These are phyloP conservation scores for Pristionchus arcanus DNA, from an alignment of 2,888 invertebrate species.

Conservation along the genomic window DNA sequence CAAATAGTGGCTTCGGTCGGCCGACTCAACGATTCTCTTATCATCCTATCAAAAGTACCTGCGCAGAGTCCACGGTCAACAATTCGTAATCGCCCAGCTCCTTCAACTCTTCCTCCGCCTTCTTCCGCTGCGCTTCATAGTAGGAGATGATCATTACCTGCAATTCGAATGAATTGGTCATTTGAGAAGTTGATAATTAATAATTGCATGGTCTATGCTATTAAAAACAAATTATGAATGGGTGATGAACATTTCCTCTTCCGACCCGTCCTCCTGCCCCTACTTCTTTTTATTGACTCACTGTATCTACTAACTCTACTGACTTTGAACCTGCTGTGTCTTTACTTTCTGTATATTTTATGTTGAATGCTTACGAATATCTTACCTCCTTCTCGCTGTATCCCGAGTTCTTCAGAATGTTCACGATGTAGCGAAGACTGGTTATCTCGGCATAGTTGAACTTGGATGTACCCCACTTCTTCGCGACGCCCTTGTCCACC, in stretches of 20 bases:
- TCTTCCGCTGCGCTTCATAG: conserved; percentile 13
- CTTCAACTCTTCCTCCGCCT: neutral
- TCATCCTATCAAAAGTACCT: neutral
- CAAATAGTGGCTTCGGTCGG: no score
- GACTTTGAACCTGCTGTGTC: no score
- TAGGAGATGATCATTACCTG: conserved; percentile 16
- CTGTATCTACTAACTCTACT: no score
- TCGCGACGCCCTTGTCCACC: neutral
- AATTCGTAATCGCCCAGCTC: neutral
- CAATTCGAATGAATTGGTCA: neutral
- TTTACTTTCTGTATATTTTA: no score
- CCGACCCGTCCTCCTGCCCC: no score
- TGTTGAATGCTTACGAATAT: no score
- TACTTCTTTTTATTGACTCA: no score
- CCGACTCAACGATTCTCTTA: no score
- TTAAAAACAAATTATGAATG: no score
- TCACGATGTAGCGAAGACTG: neutral
- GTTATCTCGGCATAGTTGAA: neutral
- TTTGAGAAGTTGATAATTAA: neutral
- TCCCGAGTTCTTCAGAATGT: neutral
- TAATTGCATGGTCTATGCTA: neutral
- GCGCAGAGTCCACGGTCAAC: conserved; percentile 24
- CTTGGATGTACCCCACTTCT: neutral
- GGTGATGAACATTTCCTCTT: no score
- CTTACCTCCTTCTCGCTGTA: neutral